Percentiles rank a stretch among this genome's conserved stretches.
Conservation (phyloP, 2,797 vertebrate genomes). For the Pseudomugil tenellus region DNA sequence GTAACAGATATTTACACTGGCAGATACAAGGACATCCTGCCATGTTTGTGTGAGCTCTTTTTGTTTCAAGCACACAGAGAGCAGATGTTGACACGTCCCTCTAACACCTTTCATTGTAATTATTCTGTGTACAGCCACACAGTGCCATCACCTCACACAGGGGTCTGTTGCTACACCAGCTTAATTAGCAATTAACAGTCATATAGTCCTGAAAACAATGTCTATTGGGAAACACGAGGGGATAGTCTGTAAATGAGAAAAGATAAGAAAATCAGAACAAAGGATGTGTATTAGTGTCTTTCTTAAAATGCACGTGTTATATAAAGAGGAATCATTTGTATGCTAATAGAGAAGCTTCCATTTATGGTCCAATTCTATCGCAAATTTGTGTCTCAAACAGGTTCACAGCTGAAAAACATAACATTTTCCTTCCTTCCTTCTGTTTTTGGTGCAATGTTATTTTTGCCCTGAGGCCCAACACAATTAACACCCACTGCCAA, state of each 20-base stretch:
- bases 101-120: conserved; percentile 72
- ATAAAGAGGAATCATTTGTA: conserved; percentile 1
- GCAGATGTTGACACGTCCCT: conserved; percentile 68
- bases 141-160: conserved; percentile 66
- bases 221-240: conserved; percentile 43
- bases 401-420: conserved; percentile 42
- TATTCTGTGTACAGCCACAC: conserved; percentile 72
- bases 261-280: conserved; percentile 27
- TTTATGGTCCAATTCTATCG: conserved; percentile 10
- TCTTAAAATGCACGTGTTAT: not conserved
- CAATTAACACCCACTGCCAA: conserved; percentile 80
- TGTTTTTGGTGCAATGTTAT: conserved; percentile 69
- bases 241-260: conserved; percentile 42
- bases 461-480: conserved; percentile 75
- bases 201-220: conserved; percentile 68
- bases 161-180: conserved; percentile 65
- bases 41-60: conserved; percentile 30
- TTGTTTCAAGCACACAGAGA: conserved; percentile 40
- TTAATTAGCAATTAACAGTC: conserved; percentile 79
- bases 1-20: conserved; percentile 2
- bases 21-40: conserved; percentile 8
- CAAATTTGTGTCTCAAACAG: conserved; percentile 28
- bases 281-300: conserved; percentile 1
- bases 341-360: not conserved
- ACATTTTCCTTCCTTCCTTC: conserved; percentile 37